phyloP scores from a whole-genome alignment of 2,888 invertebrate species.

The Blera fallax region DNA sequence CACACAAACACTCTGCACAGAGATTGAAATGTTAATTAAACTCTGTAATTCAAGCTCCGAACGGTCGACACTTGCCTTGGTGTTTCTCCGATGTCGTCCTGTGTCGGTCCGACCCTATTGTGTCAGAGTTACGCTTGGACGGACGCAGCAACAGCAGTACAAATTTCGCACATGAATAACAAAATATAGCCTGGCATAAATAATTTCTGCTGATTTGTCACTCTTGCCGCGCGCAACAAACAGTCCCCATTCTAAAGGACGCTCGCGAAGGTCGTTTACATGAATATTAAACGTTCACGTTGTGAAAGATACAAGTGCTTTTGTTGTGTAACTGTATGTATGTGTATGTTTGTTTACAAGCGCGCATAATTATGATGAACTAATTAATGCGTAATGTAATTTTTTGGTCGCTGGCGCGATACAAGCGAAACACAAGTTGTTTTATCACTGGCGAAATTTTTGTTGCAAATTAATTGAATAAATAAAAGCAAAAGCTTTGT shows the following conservation, averaged over 20 bases:
- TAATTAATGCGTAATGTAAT: slow-evolving; percentile 66
- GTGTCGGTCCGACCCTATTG: background rate
- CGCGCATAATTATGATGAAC: slow-evolving; percentile 58
- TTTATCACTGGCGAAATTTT: slow-evolving; percentile 31
- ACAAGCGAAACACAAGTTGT: background rate
- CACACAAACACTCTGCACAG: slow-evolving; percentile 17
- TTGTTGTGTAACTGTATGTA: background rate
- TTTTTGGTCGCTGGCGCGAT: slow-evolving; percentile 31
- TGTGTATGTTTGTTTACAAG: slow-evolving; percentile 6
- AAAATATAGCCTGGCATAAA: slow-evolving; percentile 53
- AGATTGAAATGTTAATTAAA: slow-evolving; percentile 61
- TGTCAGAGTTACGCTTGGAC: background rate
- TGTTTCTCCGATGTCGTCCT: background rate
- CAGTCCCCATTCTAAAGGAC: slow-evolving; percentile 12
- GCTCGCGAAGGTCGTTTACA: slow-evolving; percentile 51
- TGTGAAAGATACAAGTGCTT: slow-evolving; percentile 22
- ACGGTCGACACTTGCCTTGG: background rate
- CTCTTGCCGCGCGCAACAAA: slow-evolving; percentile 46
- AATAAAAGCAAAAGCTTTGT: background rate
- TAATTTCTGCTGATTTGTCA: slow-evolving; percentile 68
- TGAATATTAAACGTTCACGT: slow-evolving; percentile 48
- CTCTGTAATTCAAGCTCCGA: slow-evolving; percentile 32
- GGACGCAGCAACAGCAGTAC: background rate
- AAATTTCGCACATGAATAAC: slow-evolving; percentile 63
- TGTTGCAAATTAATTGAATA: slow-evolving; percentile 46